phyloP scores from a whole-genome alignment of 2,113 vertebrate species.

The Dromaius novaehollandiae region DNA sequence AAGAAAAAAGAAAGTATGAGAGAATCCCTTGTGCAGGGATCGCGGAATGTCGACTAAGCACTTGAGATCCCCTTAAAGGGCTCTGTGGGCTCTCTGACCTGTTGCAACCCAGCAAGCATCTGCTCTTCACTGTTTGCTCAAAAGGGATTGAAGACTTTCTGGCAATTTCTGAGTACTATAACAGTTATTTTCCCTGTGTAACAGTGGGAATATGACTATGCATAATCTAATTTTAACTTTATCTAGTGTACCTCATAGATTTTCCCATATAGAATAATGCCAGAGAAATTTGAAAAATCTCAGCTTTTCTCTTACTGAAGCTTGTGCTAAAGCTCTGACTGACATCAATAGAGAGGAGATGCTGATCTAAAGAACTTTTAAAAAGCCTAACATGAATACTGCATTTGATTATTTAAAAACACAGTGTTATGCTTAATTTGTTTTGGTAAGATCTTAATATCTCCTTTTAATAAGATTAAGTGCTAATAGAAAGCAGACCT shows the following conservation, averaged over 20 bases:
- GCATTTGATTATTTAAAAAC: background rate
- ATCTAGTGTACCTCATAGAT: background rate
- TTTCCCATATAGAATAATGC: background rate
- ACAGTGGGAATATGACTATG: slow-evolving; percentile 4
- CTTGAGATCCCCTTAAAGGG: background rate
- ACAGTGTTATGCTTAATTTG: slow-evolving; percentile 3
- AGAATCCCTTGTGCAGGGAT: background rate
- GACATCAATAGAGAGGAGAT: background rate
- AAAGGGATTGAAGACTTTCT: slow-evolving; percentile 23
- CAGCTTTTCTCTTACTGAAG: background rate
- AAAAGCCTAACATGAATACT: background rate
- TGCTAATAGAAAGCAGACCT: background rate
- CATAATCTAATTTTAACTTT: slow-evolving; percentile 3
- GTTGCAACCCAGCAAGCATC: background rate
- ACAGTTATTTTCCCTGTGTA: background rate
- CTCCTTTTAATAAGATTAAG: background rate
- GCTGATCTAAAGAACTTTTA: background rate
- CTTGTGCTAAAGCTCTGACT: background rate
- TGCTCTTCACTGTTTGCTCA: background rate
- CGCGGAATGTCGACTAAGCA: background rate
- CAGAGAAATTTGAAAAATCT: background rate
- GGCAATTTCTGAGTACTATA: background rate
- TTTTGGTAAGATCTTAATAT: background rate
- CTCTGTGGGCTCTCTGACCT: background rate
- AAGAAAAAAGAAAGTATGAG: background rate